Conservation (phyloP, 2,888 invertebrate species). For the Adelphocoris suturalis region DNA sequence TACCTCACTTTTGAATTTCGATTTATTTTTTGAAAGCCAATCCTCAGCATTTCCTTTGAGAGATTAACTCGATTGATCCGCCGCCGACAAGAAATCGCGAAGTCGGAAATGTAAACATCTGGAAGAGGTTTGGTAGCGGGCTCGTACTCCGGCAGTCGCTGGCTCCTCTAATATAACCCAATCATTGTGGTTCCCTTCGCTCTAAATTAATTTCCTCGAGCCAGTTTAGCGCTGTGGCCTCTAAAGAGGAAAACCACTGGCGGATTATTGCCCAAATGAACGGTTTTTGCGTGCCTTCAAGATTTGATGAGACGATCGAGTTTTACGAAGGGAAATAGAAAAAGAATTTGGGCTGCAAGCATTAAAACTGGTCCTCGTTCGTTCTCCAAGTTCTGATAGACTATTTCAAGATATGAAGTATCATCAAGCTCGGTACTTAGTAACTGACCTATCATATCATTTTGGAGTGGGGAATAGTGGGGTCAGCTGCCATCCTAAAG, state of each 20-base stretch:
- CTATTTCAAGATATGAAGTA: too few relatives aligned
- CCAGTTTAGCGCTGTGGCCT: not conserved
- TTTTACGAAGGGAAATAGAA: not conserved
- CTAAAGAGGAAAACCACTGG: not conserved
- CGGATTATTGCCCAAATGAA: not conserved
- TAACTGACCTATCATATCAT: too few relatives aligned
- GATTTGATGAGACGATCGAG: not conserved
- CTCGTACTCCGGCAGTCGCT: conserved; percentile 4
- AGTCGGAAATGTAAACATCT: conserved; percentile 30
- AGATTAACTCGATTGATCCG: not conserved
- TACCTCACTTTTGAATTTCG: not conserved
- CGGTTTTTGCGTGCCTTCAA: not conserved
- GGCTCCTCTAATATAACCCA: not conserved
- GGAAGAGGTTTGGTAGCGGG: not conserved
- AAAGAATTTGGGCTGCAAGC: not conserved
- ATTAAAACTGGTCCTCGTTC: not conserved
- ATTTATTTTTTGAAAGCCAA: conserved; percentile 3
- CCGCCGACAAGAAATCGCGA: not conserved
- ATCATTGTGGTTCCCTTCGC: conserved; percentile 9
- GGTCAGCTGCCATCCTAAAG: too few relatives aligned
- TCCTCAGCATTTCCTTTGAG: not conserved
- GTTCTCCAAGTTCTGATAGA: too few relatives aligned
- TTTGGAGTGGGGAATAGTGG: too few relatives aligned
- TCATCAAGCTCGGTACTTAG: too few relatives aligned
- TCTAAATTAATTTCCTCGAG: conserved; percentile 19